Evolutionary conservation across 2,797 vertebrate species (phyloP).

Genomic region (Chromis chromis): DNA sequence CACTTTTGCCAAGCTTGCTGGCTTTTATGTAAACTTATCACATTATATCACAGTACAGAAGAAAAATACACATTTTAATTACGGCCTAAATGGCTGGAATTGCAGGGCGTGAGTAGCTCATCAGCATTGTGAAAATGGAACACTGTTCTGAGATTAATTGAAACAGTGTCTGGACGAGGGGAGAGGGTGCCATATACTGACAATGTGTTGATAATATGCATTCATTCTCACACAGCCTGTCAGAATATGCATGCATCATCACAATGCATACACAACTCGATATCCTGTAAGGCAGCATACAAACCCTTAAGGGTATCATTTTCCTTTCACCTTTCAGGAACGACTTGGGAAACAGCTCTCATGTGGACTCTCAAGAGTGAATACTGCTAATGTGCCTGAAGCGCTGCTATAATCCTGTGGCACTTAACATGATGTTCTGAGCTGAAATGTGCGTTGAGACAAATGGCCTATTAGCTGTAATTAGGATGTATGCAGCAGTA

Average conservation of each 20-base stretch:
- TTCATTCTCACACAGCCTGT: not conserved
- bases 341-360: not conserved
- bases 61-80: conserved; percentile 18
- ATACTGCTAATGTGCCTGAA: not conserved
- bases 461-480: not conserved
- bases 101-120: not conserved
- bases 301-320: not conserved
- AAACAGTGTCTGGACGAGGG: not conserved
- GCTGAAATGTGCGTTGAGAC: not conserved
- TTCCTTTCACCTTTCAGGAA: not conserved
- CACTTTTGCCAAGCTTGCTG: not conserved
- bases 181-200: not conserved
- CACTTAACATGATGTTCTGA: not conserved
- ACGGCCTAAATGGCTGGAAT: not conserved
- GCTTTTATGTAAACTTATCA: not conserved
- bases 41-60: not conserved
- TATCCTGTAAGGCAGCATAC: conserved; percentile 11
- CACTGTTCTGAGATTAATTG: conserved; percentile 15
- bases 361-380: not conserved
- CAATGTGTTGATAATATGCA: conserved; percentile 11
- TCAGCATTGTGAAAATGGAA: not conserved
- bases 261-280: not conserved
- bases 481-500: not conserved
- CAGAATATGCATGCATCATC: not conserved
- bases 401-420: not conserved